Evolutionary conservation across 2,113 vertebrate genomes (phyloP).

Genomic region (Peromyscus californicus): DNA sequence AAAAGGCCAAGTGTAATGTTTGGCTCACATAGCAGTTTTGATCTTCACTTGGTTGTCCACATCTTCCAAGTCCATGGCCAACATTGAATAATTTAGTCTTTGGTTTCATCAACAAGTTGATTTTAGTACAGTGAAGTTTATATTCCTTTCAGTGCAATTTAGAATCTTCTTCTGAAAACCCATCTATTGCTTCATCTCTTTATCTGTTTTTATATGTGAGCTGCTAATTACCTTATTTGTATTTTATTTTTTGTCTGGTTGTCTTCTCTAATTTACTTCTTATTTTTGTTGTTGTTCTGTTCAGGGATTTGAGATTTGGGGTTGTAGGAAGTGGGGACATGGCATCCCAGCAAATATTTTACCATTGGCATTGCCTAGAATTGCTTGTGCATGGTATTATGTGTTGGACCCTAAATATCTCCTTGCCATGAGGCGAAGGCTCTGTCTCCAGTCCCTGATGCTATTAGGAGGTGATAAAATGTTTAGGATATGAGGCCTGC

Average conservation of each 20-base stretch:
- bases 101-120: neutral
- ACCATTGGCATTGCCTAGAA: neutral
- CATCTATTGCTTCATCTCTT: neutral
- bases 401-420: neutral
- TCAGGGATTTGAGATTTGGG: neutral
- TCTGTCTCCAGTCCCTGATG: neutral
- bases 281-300: neutral
- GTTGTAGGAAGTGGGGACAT: neutral
- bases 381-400: neutral
- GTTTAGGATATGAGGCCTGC: neutral
- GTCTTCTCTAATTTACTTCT: neutral
- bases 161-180: constrained; percentile 37
- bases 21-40: neutral
- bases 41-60: neutral
- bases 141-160: neutral
- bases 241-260: constrained; percentile 34
- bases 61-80: neutral
- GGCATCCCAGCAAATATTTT: neutral
- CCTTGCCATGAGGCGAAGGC: neutral
- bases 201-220: constrained; percentile 28
- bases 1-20: neutral
- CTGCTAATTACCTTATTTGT: neutral
- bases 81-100: neutral
- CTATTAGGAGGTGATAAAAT: neutral
- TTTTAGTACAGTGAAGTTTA: neutral